Conservation (phyloP, 2,888 invertebrate genomes). For the Philaethria dido region DNA sequence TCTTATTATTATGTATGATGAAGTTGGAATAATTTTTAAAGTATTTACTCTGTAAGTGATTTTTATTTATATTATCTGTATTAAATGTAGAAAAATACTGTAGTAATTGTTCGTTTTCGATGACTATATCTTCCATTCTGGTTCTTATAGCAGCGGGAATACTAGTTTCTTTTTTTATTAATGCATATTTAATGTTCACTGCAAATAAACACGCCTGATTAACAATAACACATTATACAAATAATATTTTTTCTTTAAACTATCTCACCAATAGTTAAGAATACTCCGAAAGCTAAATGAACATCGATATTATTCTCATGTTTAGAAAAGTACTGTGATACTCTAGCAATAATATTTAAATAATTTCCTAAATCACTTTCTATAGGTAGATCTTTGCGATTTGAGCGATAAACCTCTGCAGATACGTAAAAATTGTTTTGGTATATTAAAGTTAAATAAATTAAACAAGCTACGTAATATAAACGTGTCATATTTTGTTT, state of each 20-base stretch:
- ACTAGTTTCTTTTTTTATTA: constrained; percentile 31
- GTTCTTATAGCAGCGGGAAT: constrained; percentile 36
- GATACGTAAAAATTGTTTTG: background rate
- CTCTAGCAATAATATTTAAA: constrained; percentile 50
- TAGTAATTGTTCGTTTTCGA: constrained; percentile 44
- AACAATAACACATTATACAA: background rate
- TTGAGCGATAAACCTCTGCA: constrained; percentile 11
- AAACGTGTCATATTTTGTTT: constrained; percentile 14
- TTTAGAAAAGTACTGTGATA: constrained; percentile 50
- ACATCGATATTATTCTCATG: constrained; percentile 55
- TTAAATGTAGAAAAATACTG: constrained; percentile 42
- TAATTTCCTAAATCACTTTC: constrained; percentile 53
- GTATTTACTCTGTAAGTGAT: background rate
- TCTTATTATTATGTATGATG: too few species aligned
- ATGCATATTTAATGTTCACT: constrained; percentile 54
- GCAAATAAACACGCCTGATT: constrained; percentile 39
- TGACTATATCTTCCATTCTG: constrained; percentile 40
- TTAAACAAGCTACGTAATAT: background rate
- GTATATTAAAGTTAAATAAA: constrained; percentile 7
- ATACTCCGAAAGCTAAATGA: constrained; percentile 60
- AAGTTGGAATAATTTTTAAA: too few species aligned
- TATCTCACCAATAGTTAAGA: constrained; percentile 60
- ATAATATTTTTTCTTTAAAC: background rate
- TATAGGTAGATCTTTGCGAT: constrained; percentile 45
- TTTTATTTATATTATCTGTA: constrained; percentile 39